Evolutionary conservation across 1,140 invertebrate species (phyloP), one percentile per base, ranked within the genome.

Genomic region (Drosophila prosaltans): DNA sequence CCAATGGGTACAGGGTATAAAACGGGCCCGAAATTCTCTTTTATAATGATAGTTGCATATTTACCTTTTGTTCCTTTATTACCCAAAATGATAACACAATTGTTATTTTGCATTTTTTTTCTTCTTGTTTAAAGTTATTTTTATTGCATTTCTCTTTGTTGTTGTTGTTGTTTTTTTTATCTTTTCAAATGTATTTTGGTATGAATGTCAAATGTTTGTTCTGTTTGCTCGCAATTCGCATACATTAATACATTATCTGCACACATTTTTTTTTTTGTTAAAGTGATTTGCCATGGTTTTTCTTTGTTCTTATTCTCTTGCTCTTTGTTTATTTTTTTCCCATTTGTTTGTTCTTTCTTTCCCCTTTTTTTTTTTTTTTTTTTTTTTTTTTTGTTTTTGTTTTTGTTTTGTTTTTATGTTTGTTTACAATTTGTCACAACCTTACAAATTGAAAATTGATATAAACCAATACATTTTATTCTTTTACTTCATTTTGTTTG

Each of bases 361-460:
- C 24, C 45, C 45, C 45, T 72, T 80, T 58, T 39, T 74, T 69
- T 80, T 57, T 36, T 61, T 41, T 80, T 68, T 72, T 41, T 65
- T 64, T 69, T 45, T 26, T 39, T 75, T 74, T 58, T 70, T 59
- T 69, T 45, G 28, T 57, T 32, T 59, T 59, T 45, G 40, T 60
- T 63, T 65, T 61, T 70, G 24, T 72, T 81, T 75, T 69, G 51
- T 79, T 66, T 81, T 40, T 81, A 61, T 81, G 74, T 79, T 89
- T 91, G 79, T 90, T 91, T 89, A 89, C 86, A 91, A 91, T 89
- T 91, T 91, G 86, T 91, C 90, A 91, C 90, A 91, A 91, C 90
- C 90, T 91, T 91, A 91, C 90, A 91, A 91, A 91, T 91, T 91
- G 90, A 90, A 91, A 91, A 91, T 90, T 83, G 81, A 90, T 86